Evolutionary conservation across 2,888 invertebrate species (phyloP).

Genomic region (Tyria jacobaeae): DNA sequence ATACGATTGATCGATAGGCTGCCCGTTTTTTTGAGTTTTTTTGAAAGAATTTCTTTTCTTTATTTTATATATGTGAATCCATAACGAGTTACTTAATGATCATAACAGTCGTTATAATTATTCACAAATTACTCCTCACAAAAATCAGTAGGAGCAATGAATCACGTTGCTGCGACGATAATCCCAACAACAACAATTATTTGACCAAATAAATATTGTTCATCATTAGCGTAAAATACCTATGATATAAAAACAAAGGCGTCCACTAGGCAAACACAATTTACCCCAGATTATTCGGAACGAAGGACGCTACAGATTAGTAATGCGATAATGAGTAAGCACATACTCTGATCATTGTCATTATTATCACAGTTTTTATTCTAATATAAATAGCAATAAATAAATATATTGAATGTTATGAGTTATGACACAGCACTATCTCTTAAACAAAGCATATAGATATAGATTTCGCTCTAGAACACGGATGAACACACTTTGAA

Average conservation of each 20-base stretch:
- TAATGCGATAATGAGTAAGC: background rate
- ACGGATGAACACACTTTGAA: background rate
- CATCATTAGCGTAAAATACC: conserved; percentile 10
- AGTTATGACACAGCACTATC: background rate
- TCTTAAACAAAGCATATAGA: background rate
- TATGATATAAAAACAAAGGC: conserved; percentile 30
- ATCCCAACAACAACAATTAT: background rate
- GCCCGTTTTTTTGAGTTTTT: too few species aligned
- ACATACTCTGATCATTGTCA: background rate
- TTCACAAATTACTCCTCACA: background rate
- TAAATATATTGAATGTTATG: background rate
- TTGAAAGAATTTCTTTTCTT: background rate
- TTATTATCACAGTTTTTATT: background rate
- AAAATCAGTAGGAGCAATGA: background rate
- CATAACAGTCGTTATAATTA: background rate
- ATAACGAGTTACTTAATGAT: too few species aligned
- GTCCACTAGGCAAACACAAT: conserved; percentile 38
- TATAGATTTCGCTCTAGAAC: background rate
- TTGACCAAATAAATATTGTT: conserved; percentile 7
- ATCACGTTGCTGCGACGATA: background rate
- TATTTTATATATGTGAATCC: too few species aligned
- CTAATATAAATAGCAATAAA: background rate
- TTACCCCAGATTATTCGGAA: background rate
- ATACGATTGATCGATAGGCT: too few species aligned
- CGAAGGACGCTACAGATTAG: conserved; percentile 3